Base-by-base conservation (phyloP, 2,888 invertebrate species). In the Oligia latruncula region DNA sequence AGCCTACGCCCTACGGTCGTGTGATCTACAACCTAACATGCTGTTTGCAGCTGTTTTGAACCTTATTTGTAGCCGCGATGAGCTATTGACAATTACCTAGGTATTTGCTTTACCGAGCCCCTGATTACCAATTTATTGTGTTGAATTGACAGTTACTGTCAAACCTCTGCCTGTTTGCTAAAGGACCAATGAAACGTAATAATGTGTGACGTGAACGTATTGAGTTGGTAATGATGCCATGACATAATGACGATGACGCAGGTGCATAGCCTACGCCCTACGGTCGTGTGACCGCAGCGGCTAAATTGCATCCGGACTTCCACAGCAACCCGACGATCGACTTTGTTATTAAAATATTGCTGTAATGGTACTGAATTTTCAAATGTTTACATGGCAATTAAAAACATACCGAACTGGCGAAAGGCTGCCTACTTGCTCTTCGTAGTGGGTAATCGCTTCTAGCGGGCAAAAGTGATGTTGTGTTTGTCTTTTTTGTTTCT, bases 201-300 rank as follows among this genome's bases (percentile, higher is more conserved):
- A 62, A 29, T n/a, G 15, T 43, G n/a, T 67, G 15, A n/a, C 43
- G n/a, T 67, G 43, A 43, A 15, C 8, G 43, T n/a, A 3, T 4
- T 43, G n/a, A 43, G 66, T 15, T 66, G 17, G 9, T n/a, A 4
- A n/a, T n/a, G 67, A n/a, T 8, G 43, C n/a, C 17, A 17, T 78
- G 60, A 74, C 62, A 43, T 64, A 52, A 68, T 68, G 62, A 68
- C 52, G 23, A 43, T 68, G 78, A 74, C 62, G 68, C 62, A 68
- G 62, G 43, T 68, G 78, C 74, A 52, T 40, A 23, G 15, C 52
- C 49, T 74, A 17, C 17, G 74, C 9, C 52, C 49, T 74, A 17
- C 17, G 74, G 40, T 62, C 6, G 35, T 23, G n/a, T 60, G 8
- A 55, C 62, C 78, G 74, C 74, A 74, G 62, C 62, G 17, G 62